Percentiles rank a stretch among this genome's conserved stretches.
These are phyloP conservation scores for Mormoops blainvillei DNA, from an alignment of 2,113 vertebrate genomes.

Conservation along the genomic window DNA sequence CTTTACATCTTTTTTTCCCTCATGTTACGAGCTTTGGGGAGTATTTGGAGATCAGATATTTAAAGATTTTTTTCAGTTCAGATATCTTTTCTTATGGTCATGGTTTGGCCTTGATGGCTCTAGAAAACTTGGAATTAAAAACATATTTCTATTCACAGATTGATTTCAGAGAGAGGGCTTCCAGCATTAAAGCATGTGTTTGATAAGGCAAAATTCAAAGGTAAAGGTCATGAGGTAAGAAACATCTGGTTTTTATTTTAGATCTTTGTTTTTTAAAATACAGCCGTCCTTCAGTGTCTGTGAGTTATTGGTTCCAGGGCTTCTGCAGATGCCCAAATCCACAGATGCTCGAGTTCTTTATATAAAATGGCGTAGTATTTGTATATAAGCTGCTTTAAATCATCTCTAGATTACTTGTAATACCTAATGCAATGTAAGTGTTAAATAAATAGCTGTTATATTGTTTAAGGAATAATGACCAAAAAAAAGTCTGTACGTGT, in stretches of 20 bases:
- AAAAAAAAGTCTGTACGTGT: background rate
- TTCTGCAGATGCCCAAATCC: background rate
- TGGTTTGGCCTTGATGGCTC: background rate
- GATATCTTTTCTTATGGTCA: background rate
- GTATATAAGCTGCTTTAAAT: background rate
- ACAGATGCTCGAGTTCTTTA: background rate
- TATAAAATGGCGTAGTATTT: background rate
- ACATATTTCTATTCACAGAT: conserved; percentile 76
- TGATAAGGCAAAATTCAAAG: conserved; percentile 87
- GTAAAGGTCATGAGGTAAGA: conserved; percentile 95
- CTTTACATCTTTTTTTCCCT: background rate
- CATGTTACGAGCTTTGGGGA: background rate
- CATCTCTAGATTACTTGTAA: background rate
- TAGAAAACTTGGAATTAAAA: conserved; percentile 32
- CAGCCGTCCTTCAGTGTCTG: background rate
- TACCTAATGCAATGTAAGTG: background rate
- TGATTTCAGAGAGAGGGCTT: conserved; percentile 91
- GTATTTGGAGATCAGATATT: background rate
- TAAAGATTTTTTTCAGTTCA: background rate
- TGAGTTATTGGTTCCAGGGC: background rate
- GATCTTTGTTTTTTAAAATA: background rate
- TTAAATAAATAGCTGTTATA: background rate
- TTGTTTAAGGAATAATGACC: background rate
- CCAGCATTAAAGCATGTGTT: conserved; percentile 92
- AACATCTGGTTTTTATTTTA: background rate